Percentiles rank a stretch among this genome's conserved stretches.
These are phyloP conservation scores for Hypocryptadius cinnamomeus DNA, from an alignment of 2,113 vertebrate species.

Conservation along the genomic window DNA sequence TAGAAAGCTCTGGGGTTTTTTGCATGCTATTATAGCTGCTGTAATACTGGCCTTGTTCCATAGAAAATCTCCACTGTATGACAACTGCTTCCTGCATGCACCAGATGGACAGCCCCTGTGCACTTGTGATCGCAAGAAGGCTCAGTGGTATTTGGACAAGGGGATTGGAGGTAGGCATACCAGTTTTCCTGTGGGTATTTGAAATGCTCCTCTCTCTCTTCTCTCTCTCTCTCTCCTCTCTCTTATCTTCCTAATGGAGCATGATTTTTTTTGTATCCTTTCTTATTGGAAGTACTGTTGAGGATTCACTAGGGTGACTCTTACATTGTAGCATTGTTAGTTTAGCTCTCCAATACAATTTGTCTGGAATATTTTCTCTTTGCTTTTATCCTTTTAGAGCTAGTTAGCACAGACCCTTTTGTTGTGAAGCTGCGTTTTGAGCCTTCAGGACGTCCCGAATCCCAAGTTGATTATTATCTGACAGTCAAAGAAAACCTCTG, in stretches of 20 bases:
- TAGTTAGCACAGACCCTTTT: conserved; percentile 88
- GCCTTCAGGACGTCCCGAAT: conserved; percentile 92
- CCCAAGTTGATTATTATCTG: conserved; percentile 92
- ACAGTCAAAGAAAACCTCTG: conserved; percentile 94
- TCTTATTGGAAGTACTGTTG: neutral
- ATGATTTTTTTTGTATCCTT: neutral
- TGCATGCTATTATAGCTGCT: neutral
- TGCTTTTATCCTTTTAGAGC: conserved; percentile 68
- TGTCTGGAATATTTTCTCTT: neutral
- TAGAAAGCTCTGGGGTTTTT: neutral
- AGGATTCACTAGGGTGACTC: neutral
- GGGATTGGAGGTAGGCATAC: conserved; percentile 87
- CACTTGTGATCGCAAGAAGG: conserved; percentile 97
- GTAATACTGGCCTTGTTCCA: neutral
- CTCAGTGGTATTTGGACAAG: conserved; percentile 97
- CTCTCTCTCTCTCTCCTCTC: neutral
- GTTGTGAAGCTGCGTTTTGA: conserved; percentile 91
- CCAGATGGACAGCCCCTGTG: conserved; percentile 95
- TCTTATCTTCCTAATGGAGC: neutral
- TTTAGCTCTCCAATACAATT: neutral
- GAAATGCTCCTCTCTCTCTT: neutral
- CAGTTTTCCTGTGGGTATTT: neutral
- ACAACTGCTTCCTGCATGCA: conserved; percentile 96
- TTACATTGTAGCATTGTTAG: neutral
- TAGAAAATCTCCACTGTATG: conserved; percentile 95